Conservation (phyloP, 2,797 vertebrate genomes). For the Allobates femoralis region DNA sequence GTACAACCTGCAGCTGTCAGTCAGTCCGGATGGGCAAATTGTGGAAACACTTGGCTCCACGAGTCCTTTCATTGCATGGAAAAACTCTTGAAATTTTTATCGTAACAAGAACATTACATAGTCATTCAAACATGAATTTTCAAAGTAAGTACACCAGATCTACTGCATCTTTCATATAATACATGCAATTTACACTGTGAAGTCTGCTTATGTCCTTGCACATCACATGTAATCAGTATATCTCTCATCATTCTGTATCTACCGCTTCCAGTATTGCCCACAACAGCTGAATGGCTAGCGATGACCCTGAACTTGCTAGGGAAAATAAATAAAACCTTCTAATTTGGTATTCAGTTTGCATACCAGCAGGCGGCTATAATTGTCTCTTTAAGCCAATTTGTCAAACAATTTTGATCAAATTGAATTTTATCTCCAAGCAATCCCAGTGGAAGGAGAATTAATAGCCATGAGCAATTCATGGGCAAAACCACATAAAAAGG, state of each 20-base stretch:
- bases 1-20: too few relatives aligned
- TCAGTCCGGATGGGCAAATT: too few relatives aligned
- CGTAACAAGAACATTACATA: too few relatives aligned
- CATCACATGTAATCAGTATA: not conserved
- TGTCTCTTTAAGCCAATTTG: constrained; percentile 61
- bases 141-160: too few relatives aligned
- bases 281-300: not conserved
- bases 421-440: constrained; percentile 57
- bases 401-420: constrained; percentile 60
- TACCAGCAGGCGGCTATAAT: constrained; percentile 31
- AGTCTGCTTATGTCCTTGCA: too few relatives aligned
- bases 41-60: too few relatives aligned
- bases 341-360: constrained; percentile 23
- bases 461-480: constrained; percentile 53
- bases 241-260: not conserved
- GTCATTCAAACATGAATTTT: too few relatives aligned
- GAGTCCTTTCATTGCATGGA: too few relatives aligned
- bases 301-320: constrained; percentile 14
- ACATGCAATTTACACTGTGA: too few relatives aligned
- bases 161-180: too few relatives aligned
- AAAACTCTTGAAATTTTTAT: too few relatives aligned
- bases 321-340: not conserved
- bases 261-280: not conserved
- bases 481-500: constrained; percentile 40
- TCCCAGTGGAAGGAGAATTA: constrained; percentile 51